Evolutionary conservation across 2,797 vertebrate species (phyloP).

Genomic region (Neopelma chrysocephalum): DNA sequence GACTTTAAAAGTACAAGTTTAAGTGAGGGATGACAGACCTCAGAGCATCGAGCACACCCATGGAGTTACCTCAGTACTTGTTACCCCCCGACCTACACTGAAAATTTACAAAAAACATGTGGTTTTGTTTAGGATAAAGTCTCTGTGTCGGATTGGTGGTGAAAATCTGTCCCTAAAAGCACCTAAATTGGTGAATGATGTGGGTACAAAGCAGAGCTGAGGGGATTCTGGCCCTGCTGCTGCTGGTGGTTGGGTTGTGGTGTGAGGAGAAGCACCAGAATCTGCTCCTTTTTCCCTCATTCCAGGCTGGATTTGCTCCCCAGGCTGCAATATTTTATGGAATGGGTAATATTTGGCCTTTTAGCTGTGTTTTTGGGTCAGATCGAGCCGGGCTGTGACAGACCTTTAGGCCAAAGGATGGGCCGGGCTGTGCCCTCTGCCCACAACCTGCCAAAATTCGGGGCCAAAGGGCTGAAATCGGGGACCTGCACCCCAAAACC

Average conservation of each 20-base stretch:
- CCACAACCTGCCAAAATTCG: accelerated
- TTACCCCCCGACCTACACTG: accelerated
- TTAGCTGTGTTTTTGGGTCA: accelerated
- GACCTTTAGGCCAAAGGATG: not conserved
- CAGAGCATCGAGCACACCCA: accelerated
- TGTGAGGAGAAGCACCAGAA: not conserved
- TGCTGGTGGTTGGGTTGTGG: accelerated
- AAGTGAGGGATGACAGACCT: not conserved
- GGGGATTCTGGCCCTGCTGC: too few species aligned
- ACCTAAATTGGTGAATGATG: accelerated
- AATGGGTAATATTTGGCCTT: accelerated
- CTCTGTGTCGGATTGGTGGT: accelerated
- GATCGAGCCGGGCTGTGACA: accelerated
- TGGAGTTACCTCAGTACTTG: not conserved
- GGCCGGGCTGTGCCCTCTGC: accelerated
- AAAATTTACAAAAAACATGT: accelerated
- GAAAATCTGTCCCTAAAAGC: accelerated
- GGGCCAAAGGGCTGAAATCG: accelerated
- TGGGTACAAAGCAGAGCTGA: accelerated
- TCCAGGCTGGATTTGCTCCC: not conserved
- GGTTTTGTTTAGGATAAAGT: not conserved
- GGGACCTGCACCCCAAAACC: not conserved
- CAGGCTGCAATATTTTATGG: accelerated
- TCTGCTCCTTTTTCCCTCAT: accelerated
- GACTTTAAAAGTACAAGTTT: accelerated